These are phyloP conservation scores for Cryptocephalus moraei DNA, from an alignment of 2,888 invertebrate species.

Conservation along the genomic window DNA sequence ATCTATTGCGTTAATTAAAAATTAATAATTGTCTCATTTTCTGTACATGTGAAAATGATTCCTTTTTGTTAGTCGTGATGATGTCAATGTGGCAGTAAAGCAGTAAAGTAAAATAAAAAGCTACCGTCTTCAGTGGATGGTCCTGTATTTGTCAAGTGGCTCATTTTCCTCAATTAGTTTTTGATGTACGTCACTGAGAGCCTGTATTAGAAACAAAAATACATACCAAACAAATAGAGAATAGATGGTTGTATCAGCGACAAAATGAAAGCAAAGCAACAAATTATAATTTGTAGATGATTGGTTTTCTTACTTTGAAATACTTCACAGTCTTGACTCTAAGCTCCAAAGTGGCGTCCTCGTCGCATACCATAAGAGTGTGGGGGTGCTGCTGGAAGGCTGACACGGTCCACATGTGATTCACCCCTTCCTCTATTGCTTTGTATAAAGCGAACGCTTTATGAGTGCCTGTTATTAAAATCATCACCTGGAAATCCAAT, in stretches of 20 bases:
- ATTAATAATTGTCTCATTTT: no score
- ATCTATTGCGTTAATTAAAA: no score
- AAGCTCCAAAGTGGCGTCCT: conserved; percentile 93
- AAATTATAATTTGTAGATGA: no score
- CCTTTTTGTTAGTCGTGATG: no score
- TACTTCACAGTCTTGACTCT: conserved; percentile 98
- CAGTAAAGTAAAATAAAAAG: background rate
- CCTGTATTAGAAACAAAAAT: conserved; percentile 41
- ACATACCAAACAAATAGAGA: no score
- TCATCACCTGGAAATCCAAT: conserved; percentile 64
- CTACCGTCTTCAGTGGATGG: conserved; percentile 28
- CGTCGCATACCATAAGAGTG: conserved; percentile 92
- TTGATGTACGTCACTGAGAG: conserved; percentile 75
- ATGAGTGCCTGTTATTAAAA: conserved; percentile 92
- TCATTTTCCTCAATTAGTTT: conserved; percentile 61
- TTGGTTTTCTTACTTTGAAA: conserved; percentile 49
- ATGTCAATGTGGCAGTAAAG: background rate
- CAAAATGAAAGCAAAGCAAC: no score
- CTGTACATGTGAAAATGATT: no score
- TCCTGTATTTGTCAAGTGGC: conserved; percentile 32
- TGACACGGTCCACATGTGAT: conserved; percentile 99
- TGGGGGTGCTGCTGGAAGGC: conserved; percentile 94
- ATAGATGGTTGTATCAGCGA: no score
- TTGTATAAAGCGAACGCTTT: conserved; percentile 95
- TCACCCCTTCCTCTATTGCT: conserved; percentile 96